Percentiles rank a stretch among this genome's conserved stretches.
Conservation (phyloP, 2,888 invertebrate genomes). For the Drosophila meridionalis region DNA sequence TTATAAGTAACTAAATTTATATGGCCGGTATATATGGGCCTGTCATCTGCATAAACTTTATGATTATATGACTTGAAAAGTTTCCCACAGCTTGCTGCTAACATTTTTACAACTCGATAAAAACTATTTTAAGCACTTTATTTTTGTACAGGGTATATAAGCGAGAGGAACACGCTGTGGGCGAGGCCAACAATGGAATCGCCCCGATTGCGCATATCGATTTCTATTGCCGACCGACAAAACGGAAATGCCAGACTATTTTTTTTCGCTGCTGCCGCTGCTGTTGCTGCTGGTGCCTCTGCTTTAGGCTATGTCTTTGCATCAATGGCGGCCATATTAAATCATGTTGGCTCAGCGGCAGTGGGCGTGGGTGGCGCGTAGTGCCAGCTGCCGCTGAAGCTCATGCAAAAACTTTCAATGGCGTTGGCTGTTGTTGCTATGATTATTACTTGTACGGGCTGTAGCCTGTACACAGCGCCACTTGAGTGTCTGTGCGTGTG, state of each 20-base stretch:
- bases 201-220: constrained; percentile 60
- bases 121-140: constrained; percentile 1
- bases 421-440: constrained; percentile 52
- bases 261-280: background rate
- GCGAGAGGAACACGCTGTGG: background rate
- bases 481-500: constrained; percentile 31
- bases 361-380: constrained; percentile 1
- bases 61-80: background rate
- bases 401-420: constrained; percentile 73
- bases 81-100: background rate
- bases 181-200: constrained; percentile 28
- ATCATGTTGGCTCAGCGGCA: constrained; percentile 45
- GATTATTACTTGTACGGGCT: constrained; percentile 60
- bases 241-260: constrained; percentile 50
- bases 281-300: background rate
- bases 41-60: background rate
- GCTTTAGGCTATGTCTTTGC: constrained; percentile 32
- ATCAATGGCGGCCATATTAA: constrained; percentile 63
- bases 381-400: constrained; percentile 33
- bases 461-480: constrained; percentile 43
- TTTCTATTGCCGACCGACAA: constrained; percentile 50
- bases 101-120: background rate
- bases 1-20: background rate
- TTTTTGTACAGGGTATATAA: background rate
- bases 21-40: background rate